phyloP scores from a whole-genome alignment of 64 coral and sea anemone genomes.

The Actinia equina region DNA sequence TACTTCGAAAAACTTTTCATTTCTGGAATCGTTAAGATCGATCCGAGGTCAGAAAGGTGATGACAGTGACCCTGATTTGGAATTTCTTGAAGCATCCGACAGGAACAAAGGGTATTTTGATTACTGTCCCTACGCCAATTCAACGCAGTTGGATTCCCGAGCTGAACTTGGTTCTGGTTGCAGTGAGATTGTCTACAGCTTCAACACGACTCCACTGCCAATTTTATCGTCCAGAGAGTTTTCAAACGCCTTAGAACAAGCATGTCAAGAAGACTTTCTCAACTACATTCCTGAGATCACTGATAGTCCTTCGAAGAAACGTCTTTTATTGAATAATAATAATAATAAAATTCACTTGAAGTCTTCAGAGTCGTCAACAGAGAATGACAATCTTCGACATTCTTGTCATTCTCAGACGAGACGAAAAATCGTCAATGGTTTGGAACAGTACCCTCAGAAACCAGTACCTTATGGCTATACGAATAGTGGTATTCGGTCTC shows the following conservation, averaged over 20 bases:
- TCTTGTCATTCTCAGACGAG: neutral
- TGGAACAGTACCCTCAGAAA: neutral
- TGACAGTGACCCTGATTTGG: neutral
- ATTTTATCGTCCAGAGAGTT: neutral
- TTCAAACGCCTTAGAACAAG: slow-evolving; percentile 36
- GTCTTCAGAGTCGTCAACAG: neutral
- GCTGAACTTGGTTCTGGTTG: slow-evolving; percentile 14
- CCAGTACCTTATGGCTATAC: neutral
- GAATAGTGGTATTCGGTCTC: neutral
- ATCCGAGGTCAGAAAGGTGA: slow-evolving; percentile 2
- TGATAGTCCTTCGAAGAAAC: slow-evolving; percentile 19
- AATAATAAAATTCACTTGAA: neutral
- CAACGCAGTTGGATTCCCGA: neutral
- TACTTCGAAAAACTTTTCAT: slow-evolving; percentile 11
- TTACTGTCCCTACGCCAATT: slow-evolving; percentile 4
- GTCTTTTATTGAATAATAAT: neutral
- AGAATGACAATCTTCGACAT: neutral
- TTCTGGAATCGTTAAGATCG: slow-evolving; percentile 6
- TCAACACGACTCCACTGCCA: neutral
- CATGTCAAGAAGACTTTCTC: slow-evolving; percentile 54
- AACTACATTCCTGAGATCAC: slow-evolving; percentile 60
- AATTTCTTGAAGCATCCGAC: neutral
- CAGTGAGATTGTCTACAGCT: slow-evolving; percentile 9
- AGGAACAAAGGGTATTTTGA: neutral
- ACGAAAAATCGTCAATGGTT: neutral